Base-by-base conservation (phyloP, 2,113 vertebrate species). In the Ondatra zibethicus region DNA sequence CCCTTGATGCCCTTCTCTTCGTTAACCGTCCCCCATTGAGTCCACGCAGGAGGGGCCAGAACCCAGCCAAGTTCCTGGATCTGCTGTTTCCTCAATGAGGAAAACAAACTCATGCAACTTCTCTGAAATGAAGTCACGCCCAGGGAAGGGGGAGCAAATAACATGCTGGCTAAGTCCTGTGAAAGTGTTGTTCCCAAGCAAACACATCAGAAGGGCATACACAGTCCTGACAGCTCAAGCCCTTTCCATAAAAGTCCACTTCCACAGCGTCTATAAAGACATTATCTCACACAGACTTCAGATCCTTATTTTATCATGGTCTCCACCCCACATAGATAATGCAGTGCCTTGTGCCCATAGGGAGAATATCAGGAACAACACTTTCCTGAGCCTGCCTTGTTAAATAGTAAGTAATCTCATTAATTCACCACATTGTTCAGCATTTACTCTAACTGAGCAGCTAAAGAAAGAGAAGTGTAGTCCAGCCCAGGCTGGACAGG, bases 401-500 rank as follows among this genome's bases (percentile, higher is more conserved):
- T 76, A 52, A 90, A 93, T 55, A 89, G 82, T 39, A 55, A 75
- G n/a, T 45, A 72, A 31, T 25, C 82, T 14, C 29, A 70, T 50
- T 58, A 39, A 76, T 50, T 85, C 21, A 91, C 36, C 81, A 63
- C 47, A 10, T 61, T 55, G 52, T 14, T 63, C 16, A 55, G 85
- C 10, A 90, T 47, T 89, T 93, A 90, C 58, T 82, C 70, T 65
- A 87, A 95, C 11, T 66, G 55, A 95, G 45, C 63, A 96, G 39
- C 50, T 94, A 88, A 94, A 91, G 80, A 88, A 85, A 14, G 1
- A 80, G 33, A 39, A 47, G n/a, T 55, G 2, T 31, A 13, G 17
- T 36, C 7, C 42, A 33, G 81, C 27, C n/a, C 6, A 45, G 39
- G 86, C 31, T 84, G 29, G 10, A 70, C 29, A 52, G 31, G 77